Conservation (phyloP, 2,113 vertebrate species). For the Chaetorhynchus papuensis region DNA sequence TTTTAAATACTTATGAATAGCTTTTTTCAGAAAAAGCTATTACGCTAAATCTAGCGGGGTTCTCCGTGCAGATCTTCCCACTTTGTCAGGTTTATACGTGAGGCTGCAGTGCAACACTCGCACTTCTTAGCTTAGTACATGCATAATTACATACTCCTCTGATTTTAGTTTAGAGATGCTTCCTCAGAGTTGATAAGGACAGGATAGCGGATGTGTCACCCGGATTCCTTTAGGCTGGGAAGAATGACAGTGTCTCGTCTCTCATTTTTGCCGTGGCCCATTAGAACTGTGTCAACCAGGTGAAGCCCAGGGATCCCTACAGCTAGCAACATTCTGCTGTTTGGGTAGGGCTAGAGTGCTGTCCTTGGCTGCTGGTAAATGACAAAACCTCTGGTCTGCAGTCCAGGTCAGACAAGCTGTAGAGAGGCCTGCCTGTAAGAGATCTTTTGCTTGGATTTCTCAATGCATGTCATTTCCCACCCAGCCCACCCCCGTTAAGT, state of each 20-base stretch:
- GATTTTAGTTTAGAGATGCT: not conserved
- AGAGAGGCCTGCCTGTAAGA: not conserved
- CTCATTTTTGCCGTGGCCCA: not conserved
- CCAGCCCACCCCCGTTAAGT: rapidly evolving
- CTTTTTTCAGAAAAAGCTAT: not conserved
- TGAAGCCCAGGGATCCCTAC: not conserved
- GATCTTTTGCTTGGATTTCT: not conserved
- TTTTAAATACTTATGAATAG: not conserved
- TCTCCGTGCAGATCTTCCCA: not conserved
- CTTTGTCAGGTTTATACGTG: not conserved
- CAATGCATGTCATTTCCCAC: not conserved
- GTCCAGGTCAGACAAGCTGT: not conserved
- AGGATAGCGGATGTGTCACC: not conserved
- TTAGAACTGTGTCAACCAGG: not conserved
- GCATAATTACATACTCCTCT: not conserved
- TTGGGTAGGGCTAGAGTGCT: not conserved
- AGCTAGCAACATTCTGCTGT: not conserved
- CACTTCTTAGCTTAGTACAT: not conserved
- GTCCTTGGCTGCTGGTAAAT: not conserved
- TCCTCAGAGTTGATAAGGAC: not conserved
- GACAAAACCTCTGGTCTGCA: not conserved
- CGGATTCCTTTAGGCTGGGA: not conserved
- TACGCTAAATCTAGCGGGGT: not conserved
- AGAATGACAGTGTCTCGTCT: not conserved
- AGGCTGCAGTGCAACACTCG: not conserved